These are phyloP conservation scores for Psittacula echo DNA, from an alignment of 2,797 vertebrate genomes.

Conservation along the genomic window DNA sequence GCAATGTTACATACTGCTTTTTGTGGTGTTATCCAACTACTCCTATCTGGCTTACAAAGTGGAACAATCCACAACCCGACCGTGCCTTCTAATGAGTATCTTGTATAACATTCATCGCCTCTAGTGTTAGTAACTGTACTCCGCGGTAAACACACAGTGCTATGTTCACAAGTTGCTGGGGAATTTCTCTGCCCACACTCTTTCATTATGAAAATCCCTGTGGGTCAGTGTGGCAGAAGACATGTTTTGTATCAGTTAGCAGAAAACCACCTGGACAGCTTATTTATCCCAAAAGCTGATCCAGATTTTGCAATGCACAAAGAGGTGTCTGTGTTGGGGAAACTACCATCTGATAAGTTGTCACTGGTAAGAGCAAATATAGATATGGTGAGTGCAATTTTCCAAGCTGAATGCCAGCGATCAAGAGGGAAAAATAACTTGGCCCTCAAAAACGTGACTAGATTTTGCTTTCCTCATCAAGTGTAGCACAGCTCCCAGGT, in stretches of 20 bases:
- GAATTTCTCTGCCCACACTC: not conserved
- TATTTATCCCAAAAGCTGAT: not conserved
- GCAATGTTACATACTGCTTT: not conserved
- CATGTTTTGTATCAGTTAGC: not conserved
- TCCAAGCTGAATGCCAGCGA: not conserved
- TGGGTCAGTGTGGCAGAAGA: not conserved
- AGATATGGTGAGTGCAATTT: not conserved
- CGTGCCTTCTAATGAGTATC: not conserved
- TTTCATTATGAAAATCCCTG: not conserved
- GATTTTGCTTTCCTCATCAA: not conserved
- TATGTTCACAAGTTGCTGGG: not conserved
- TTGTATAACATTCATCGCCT: not conserved
- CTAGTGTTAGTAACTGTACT: not conserved
- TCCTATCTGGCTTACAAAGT: not conserved
- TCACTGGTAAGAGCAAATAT: not conserved
- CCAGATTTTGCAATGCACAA: not conserved
- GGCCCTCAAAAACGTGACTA: accelerated
- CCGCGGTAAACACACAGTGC: not conserved
- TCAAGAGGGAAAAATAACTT: not conserved
- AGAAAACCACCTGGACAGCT: not conserved
- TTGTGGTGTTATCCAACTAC: not conserved
- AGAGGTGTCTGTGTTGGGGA: not conserved
- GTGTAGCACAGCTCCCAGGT: not conserved
- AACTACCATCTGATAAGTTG: not conserved
- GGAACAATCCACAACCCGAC: not conserved